Conservation (phyloP, 2,888 invertebrate genomes). For the Brachyopa scutellaris region DNA sequence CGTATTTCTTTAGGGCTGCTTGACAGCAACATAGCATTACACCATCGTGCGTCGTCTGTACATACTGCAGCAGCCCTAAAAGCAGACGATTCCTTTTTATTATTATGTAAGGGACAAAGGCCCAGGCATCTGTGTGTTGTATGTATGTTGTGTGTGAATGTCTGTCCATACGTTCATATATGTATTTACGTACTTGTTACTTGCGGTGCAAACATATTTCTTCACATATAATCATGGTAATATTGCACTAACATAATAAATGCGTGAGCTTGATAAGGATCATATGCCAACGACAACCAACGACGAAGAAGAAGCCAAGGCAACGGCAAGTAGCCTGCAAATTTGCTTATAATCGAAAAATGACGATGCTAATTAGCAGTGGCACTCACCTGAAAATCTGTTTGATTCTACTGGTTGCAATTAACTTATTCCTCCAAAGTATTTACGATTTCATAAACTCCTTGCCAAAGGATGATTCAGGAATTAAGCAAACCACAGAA, state of each 20-base stretch:
- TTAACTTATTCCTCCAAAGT: constrained; percentile 50
- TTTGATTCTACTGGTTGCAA: constrained; percentile 38
- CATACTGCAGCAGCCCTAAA: constrained; percentile 41
- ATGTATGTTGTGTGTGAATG: neutral
- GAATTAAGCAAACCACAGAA: constrained; percentile 64
- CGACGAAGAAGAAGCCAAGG: neutral
- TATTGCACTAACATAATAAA: constrained; percentile 16
- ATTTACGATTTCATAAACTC: constrained; percentile 64
- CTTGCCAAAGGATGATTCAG: constrained; percentile 45
- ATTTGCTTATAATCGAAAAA: constrained; percentile 15
- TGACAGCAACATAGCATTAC: constrained; percentile 49
- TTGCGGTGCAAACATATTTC: constrained; percentile 28
- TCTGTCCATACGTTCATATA: neutral
- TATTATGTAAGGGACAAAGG: constrained; percentile 59
- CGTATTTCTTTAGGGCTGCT: constrained; percentile 59
- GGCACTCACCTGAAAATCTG: constrained; percentile 36
- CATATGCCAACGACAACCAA: neutral
- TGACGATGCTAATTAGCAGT: constrained; percentile 33
- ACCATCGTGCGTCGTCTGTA: constrained; percentile 35
- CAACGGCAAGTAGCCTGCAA: neutral
- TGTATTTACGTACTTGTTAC: neutral
- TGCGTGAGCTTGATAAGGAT: constrained; percentile 1
- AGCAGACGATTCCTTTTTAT: constrained; percentile 50
- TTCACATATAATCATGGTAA: constrained; percentile 23
- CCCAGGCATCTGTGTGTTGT: constrained; percentile 12